These are phyloP conservation scores for Alosa sapidissima DNA, from an alignment of 2,797 vertebrate genomes.

Conservation along the genomic window DNA sequence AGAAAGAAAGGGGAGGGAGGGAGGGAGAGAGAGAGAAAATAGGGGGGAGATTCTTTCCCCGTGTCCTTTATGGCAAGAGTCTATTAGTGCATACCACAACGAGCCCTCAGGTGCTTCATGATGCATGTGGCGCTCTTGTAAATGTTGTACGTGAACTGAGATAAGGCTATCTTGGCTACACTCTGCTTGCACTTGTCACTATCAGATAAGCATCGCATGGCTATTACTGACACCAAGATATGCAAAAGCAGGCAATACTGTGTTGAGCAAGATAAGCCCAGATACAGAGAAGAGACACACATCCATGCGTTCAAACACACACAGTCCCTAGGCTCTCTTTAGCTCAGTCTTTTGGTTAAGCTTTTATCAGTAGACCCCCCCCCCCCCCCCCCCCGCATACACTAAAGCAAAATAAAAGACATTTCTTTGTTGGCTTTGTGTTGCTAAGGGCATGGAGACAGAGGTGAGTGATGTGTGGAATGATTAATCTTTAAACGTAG, in stretches of 20 bases:
- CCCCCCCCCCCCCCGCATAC: too few species aligned
- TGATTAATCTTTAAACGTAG: background rate
- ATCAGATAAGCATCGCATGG: background rate
- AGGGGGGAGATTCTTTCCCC: background rate
- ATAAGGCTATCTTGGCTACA: background rate
- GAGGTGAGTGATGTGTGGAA: background rate
- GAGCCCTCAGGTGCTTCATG: background rate
- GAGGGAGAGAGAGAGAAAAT: background rate
- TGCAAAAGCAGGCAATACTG: background rate
- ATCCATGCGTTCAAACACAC: background rate
- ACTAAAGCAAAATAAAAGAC: background rate
- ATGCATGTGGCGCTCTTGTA: background rate
- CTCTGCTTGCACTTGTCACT: background rate
- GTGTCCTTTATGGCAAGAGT: too few species aligned
- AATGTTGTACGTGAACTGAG: background rate
- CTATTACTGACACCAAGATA: background rate
- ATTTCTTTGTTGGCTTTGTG: background rate
- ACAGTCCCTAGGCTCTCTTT: background rate
- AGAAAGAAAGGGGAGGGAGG: background rate
- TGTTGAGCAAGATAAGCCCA: background rate
- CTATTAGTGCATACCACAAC: background rate
- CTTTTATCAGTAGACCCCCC: background rate
- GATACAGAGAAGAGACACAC: background rate
- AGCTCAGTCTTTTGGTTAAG: background rate
- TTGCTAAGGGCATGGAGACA: background rate